phyloP scores from a whole-genome alignment of 2,113 vertebrate species.

The Oncorhynchus kisutch region DNA sequence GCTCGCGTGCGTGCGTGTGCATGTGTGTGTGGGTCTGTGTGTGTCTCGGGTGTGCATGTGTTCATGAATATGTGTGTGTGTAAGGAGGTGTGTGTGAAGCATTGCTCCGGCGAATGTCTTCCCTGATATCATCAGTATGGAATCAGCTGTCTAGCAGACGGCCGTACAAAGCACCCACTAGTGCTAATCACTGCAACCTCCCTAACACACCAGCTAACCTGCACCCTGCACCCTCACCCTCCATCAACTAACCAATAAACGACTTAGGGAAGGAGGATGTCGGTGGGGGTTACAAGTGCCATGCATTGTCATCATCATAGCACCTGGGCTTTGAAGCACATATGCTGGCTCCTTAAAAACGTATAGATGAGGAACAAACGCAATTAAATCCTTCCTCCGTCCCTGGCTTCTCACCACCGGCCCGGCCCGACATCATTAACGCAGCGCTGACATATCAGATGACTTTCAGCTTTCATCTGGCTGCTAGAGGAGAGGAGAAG shows the following conservation, averaged over 20 bases:
- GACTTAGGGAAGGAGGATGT: conserved; percentile 18
- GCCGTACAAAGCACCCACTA: conserved; percentile 75
- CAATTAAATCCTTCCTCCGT: background rate
- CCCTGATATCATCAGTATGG: conserved; percentile 77
- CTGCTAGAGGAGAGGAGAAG: conserved; percentile 10
- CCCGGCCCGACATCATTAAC: conserved; percentile 49
- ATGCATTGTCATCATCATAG: conserved; percentile 39
- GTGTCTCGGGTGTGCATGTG: conserved; percentile 7
- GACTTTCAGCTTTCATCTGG: conserved; percentile 35
- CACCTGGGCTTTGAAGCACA: conserved; percentile 41
- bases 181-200: background rate
- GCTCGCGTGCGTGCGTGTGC: conserved; percentile 32
- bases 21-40: background rate
- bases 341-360: conserved; percentile 27
- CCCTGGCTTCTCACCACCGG: conserved; percentile 6
- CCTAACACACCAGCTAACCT: background rate
- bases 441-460: conserved; percentile 44
- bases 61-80: conserved; percentile 57
- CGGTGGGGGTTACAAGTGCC: conserved; percentile 10
- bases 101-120: conserved; percentile 72
- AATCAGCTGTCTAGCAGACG: conserved; percentile 87
- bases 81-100: conserved; percentile 19
- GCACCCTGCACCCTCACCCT: background rate
- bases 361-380: conserved; percentile 11
- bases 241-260: conserved; percentile 47